Conservation (phyloP, 1,140 invertebrate genomes). For the Maconellicoccus hirsutus region DNA sequence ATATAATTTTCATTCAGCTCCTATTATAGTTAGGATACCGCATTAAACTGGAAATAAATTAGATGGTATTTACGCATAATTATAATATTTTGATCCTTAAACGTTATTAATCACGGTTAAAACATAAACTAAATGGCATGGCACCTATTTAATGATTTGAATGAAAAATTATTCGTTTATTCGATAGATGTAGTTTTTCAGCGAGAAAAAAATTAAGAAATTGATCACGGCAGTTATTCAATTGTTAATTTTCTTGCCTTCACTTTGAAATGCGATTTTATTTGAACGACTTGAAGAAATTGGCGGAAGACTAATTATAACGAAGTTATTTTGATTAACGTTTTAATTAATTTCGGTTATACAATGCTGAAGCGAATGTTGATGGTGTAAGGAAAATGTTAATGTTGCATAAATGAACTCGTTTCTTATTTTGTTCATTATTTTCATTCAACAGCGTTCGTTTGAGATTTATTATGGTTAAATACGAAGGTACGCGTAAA, state of each 20-base stretch:
- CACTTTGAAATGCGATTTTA: not conserved
- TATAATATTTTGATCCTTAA: too few relatives aligned
- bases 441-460: not conserved
- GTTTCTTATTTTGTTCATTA: constrained; percentile 1
- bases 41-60: too few relatives aligned
- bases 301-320: not conserved
- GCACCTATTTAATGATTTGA: too few relatives aligned
- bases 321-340: not conserved
- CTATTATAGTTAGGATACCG: too few relatives aligned
- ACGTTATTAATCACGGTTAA: too few relatives aligned
- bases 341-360: constrained; percentile 5
- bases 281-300: not conserved
- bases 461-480: not conserved
- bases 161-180: too few relatives aligned
- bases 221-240: too few relatives aligned
- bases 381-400: not conserved
- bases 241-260: not conserved
- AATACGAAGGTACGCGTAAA: not conserved
- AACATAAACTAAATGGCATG: too few relatives aligned
- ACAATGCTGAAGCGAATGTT: not conserved
- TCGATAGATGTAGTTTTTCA: too few relatives aligned
- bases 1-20: too few relatives aligned
- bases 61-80: too few relatives aligned
- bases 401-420: not conserved
- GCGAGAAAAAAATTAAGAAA: too few relatives aligned